phyloP scores from a whole-genome alignment of 2,888 invertebrate genomes.

The Dryobota labecula region DNA sequence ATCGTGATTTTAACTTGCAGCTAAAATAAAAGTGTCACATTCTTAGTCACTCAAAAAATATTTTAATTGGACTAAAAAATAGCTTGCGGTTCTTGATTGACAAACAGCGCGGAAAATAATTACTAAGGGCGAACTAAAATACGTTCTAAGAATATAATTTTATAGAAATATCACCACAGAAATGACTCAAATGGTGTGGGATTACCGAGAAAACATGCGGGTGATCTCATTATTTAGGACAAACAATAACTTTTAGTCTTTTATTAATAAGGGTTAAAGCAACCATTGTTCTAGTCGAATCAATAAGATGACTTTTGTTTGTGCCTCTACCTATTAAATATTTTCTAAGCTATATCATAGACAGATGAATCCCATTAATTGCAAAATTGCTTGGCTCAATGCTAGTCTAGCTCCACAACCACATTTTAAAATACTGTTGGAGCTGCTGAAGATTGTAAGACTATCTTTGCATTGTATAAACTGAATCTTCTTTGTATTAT shows the following conservation, averaged over 20 bases:
- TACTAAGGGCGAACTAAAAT: conserved; percentile 26
- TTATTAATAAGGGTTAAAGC: conserved; percentile 28
- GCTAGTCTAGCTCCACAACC: no score
- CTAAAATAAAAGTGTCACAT: conserved; percentile 21
- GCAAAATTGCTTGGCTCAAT: no score
- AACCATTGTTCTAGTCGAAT: conserved; percentile 34
- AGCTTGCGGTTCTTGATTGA: conserved; percentile 35
- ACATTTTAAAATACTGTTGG: no score
- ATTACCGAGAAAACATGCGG: conserved; percentile 78
- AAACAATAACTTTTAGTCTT: conserved; percentile 61
- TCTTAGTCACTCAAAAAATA: conserved; percentile 4
- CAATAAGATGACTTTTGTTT: conserved; percentile 29
- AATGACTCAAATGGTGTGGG: conserved; percentile 76
- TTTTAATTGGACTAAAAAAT: conserved; percentile 35
- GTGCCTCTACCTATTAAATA: background rate
- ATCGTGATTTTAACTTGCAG: conserved; percentile 6
- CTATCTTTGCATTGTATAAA: no score
- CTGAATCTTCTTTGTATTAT: no score
- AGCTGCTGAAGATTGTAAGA: no score
- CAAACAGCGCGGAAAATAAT: conserved; percentile 31
- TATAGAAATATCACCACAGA: conserved; percentile 44
- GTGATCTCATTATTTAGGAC: conserved; percentile 77
- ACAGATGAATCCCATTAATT: background rate
- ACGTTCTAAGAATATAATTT: conserved; percentile 46
- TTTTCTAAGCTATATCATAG: background rate